Percentiles rank a stretch among this genome's conserved stretches.
Evolutionary conservation across 2,113 vertebrate species (phyloP).

Genomic region (Indri indri): DNA sequence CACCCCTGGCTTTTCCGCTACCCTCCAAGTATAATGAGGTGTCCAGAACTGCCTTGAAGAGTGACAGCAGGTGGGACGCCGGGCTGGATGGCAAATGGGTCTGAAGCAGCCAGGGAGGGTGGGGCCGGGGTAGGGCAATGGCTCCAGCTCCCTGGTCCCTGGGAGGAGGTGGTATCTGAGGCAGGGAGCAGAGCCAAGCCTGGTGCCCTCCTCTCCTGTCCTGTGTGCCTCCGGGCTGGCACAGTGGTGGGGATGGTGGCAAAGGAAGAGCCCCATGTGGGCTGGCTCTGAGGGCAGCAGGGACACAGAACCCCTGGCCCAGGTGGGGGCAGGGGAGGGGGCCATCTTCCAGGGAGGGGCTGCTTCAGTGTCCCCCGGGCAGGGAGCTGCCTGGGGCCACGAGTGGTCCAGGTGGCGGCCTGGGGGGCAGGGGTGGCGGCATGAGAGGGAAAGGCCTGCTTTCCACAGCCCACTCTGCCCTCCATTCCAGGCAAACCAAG

Average conservation of each 20-base stretch:
- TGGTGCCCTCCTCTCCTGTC: background rate
- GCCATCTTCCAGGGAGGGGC: background rate
- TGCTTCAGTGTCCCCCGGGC: background rate
- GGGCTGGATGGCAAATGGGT: too few species aligned
- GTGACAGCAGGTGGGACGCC: background rate
- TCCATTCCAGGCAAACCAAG: background rate
- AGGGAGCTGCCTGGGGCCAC: background rate
- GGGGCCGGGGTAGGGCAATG: background rate
- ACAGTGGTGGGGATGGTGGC: rapidly evolving
- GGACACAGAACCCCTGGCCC: background rate
- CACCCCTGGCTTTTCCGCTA: background rate
- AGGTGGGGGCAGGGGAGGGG: background rate
- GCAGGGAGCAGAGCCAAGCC: background rate
- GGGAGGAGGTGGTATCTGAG: background rate
- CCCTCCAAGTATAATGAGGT: background rate
- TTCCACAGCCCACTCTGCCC: background rate
- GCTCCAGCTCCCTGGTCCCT: background rate
- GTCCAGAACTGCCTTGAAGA: background rate
- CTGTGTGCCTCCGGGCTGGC: background rate
- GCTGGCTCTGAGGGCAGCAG: background rate
- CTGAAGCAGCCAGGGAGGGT: background rate
- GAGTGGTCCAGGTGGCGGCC: background rate
- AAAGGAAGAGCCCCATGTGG: background rate
- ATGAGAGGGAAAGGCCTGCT: background rate
- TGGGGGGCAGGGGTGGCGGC: too few species aligned